Base-by-base conservation (phyloP, 2,888 invertebrate genomes). In the Cactoblastis cactorum region DNA sequence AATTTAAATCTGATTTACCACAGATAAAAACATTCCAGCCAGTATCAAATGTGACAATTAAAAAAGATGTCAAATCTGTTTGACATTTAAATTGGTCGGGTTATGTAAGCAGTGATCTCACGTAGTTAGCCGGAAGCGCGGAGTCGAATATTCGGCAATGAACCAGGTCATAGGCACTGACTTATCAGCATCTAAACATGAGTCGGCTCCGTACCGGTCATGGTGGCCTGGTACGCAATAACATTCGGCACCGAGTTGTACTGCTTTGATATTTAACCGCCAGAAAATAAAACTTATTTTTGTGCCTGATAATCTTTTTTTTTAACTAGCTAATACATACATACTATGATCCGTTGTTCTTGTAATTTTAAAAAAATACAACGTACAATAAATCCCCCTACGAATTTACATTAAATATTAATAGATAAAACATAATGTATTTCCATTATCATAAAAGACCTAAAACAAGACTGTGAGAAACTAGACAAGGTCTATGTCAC, bases 241-340 rank as follows among this genome's bases (percentile, higher is more conserved):
- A 41, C 41, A 49, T 49, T 49, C 66, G 57, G 52, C 57, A 51
- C 55, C 35, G 52, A 45, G 50, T 51, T 58, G 56, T 79, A 73
- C 71, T 74, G 71, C 78, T 80, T 81, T 81, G 80, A 80, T 81
- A 81, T 77, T 77, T 71, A 59, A 73, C 80, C 80, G 80, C 71
- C 74, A 60, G 70, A 65, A 69, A 71, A 69, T 74, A 77, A 78
- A 78, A 69, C 65, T 64, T 69, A n/a, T n/a, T 9, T 28, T 1
- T 6, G 28, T 28, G 22, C 22, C 3, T 22, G 3, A 22, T 22
- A 22, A 9, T 28, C 3, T 9, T 28, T 28, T 28, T 9, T 28
- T 28, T 1, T 9, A 28, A 28, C 28, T 22, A 22, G 22, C 22
- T 22, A 3, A 28, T 1, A 28, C 5, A n/a, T n/a, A n/a, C n/a